Percentiles rank a stretch among this genome's conserved stretches.
These are phyloP conservation scores for Apostichopus leukothele DNA, from an alignment of 53 echinoderm and acorn worm genomes.

Conservation along the genomic window DNA sequence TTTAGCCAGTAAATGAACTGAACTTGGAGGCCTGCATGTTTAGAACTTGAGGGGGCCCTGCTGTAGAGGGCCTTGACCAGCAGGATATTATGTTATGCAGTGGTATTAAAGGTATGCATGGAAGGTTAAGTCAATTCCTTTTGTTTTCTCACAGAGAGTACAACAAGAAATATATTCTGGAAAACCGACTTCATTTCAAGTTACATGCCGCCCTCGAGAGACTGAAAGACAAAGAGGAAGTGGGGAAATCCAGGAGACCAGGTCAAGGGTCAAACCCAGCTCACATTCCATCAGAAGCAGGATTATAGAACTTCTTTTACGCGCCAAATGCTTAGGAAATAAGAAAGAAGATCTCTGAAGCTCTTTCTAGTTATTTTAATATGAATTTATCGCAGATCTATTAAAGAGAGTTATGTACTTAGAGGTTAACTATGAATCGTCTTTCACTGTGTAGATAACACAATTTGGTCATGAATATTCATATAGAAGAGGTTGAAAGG, in stretches of 20 bases:
- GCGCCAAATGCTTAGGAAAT: not conserved
- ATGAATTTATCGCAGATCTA: not conserved
- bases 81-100: too few relatives aligned
- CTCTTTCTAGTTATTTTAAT: conserved; percentile 1
- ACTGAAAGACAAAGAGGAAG: conserved; percentile 58
- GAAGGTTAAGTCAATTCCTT: not conserved
- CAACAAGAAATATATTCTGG: conserved; percentile 87
- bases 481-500: not conserved
- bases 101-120: too few relatives aligned
- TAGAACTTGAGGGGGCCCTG: too few relatives aligned
- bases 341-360: not conserved
- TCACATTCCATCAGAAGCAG: conserved; percentile 5
- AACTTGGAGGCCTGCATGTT: too few relatives aligned
- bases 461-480: not conserved
- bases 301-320: not conserved
- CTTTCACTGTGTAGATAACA: conserved; percentile 14
- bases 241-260: not conserved
- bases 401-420: not conserved
- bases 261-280: conserved; percentile 11
- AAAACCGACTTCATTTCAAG: conserved; percentile 92
- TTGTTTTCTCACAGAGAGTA: conserved; percentile 38
- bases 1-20: too few relatives aligned
- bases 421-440: not conserved
- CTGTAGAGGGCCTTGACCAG: too few relatives aligned
- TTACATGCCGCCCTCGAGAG: conserved; percentile 84